Base-by-base conservation (phyloP, 2,113 vertebrate species). In the Microcebus jonahi region DNA sequence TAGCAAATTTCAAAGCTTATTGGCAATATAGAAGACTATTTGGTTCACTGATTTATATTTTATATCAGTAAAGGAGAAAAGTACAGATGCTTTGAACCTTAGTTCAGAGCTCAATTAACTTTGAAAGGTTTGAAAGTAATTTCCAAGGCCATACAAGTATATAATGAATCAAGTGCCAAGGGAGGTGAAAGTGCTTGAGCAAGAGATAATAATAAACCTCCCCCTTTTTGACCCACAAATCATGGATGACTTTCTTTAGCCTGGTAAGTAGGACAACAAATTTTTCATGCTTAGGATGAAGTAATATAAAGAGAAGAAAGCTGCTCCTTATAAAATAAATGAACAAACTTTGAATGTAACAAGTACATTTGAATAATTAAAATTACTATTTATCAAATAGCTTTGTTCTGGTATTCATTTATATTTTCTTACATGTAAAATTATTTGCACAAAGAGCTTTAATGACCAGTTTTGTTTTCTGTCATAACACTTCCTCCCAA, bases 51-150 rank as follows among this genome's bases (percentile, higher is more conserved):
- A 93, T 95, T 89, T 89, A 83, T 76, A 71, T 92, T 94, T 95
- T 92, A 95, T 94, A 94, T 88, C 75, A 90, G 63, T 94, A 94
- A 92, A 83, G 63, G 20, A 95, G 79, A 92, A 95, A 75, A 92
- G 27, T 75, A 90, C 61, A 90, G 80, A 83, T 96, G 73, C 53
- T 95, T 95, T 91, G 27, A 88, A 93, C 53, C 36, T 93, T 89
- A 96, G 50, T 93, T 89, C 55, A 92, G 75, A 96, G 57, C 63
- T 97, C 94, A 96, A 92, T 95, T 97, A 96, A 87, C 80, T 92
- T 95, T 94, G 90, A 94, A 96, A 92, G 55, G 3, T 90, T 95
- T 88, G 70, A 96, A 97, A 97, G 75, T 94, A 95, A 96, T 95
- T 96, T 97, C 85, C 80, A 97, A 95, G 88, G 42, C 75, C 91